These are phyloP conservation scores for Heteromurus nitidus DNA, from an alignment of 2,888 invertebrate species.

Conservation along the genomic window DNA sequence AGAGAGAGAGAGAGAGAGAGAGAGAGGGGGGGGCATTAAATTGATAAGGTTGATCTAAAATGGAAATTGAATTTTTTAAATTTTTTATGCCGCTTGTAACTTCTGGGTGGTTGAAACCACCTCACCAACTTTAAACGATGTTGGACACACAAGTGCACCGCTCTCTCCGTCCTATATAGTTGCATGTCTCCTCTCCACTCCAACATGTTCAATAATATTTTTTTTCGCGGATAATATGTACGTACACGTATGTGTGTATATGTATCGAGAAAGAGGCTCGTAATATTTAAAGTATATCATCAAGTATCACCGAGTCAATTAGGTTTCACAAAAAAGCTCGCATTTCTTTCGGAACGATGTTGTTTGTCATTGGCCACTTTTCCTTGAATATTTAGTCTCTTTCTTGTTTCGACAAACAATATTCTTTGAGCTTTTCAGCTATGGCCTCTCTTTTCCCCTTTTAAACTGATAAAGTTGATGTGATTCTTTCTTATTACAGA, in stretches of 20 bases:
- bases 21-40: conserved; percentile 27
- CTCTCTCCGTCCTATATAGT: not conserved
- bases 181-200: not conserved
- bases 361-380: too few relatives aligned
- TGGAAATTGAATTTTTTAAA: conserved; percentile 64
- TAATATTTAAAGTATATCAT: conserved; percentile 17
- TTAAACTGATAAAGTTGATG: too few relatives aligned
- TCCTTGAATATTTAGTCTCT: too few relatives aligned
- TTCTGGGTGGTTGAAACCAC: conserved; percentile 63
- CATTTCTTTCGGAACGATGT: not conserved
- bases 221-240: too few relatives aligned
- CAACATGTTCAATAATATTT: too few relatives aligned
- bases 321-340: conserved; percentile 6
- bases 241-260: too few relatives aligned
- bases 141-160: conserved; percentile 6
- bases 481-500: conserved; percentile 24
- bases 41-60: conserved; percentile 58
- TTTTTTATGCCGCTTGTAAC: conserved; percentile 58
- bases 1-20: too few relatives aligned
- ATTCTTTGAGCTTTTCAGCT: too few relatives aligned
- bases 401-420: too few relatives aligned
- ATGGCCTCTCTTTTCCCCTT: too few relatives aligned
- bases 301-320: conserved; percentile 24
- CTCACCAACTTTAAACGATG: conserved; percentile 21
- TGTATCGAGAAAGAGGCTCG: not conserved